A percentile compares a stretch with the other conserved stretches of the same genome.
phyloP scores from a whole-genome alignment of 2,888 invertebrate genomes.

The Phorcus lineatus region DNA sequence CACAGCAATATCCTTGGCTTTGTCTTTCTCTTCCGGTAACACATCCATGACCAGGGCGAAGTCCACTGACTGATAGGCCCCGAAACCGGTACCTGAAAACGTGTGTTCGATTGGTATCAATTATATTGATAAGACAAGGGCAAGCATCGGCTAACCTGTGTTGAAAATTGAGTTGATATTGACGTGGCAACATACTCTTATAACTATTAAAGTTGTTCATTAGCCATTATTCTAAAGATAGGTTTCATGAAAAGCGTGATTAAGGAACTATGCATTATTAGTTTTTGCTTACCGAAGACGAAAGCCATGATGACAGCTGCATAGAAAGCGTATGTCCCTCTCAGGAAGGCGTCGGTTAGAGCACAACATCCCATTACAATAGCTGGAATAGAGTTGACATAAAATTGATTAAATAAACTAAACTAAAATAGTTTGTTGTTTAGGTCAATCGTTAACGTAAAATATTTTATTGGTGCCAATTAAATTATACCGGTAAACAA shows the following conservation, averaged over 20 bases:
- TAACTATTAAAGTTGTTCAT: too few relatives aligned
- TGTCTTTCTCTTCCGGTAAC: conserved; percentile 69
- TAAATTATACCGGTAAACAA: not conserved
- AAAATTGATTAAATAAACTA: not conserved
- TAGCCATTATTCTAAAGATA: too few relatives aligned
- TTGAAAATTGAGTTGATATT: too few relatives aligned
- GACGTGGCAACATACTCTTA: too few relatives aligned
- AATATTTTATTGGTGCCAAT: not conserved
- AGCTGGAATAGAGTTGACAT: conserved; percentile 53
- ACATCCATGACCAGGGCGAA: conserved; percentile 75
- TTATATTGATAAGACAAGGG: not conserved
- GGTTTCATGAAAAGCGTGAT: too few relatives aligned
- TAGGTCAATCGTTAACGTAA: not conserved
- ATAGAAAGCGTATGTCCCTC: conserved; percentile 66
- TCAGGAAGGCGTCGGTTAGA: conserved; percentile 55
- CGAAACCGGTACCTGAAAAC: conserved; percentile 69
- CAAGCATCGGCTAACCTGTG: too few relatives aligned
- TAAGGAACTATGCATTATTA: too few relatives aligned
- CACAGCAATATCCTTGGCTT: conserved; percentile 73
- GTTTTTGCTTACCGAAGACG: conserved; percentile 65
- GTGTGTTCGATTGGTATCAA: not conserved
- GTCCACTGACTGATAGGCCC: conserved; percentile 72
- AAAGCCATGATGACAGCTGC: conserved; percentile 64
- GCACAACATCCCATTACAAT: conserved; percentile 66
- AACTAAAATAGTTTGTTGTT: too few relatives aligned